Base-by-base conservation (phyloP, 2,888 invertebrate species). In the Lasiommata megera region DNA sequence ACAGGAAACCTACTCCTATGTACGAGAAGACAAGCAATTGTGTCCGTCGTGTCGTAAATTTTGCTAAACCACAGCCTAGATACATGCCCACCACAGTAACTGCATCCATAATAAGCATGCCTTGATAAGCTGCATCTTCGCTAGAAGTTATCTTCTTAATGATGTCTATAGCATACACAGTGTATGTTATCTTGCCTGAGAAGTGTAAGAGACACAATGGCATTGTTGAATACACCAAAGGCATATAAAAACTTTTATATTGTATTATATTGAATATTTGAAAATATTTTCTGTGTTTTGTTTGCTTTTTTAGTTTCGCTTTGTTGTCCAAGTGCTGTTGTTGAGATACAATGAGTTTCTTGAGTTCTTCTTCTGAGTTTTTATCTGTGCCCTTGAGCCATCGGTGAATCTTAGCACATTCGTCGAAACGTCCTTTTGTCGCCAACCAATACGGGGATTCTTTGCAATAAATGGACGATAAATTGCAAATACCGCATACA, bases 51-150 rank as follows among this genome's bases (percentile, higher is more conserved):
- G 65, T 74, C 0, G 70, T 18, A 12, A 54, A 46, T 60, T 62
- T 75, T 0, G 70, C 54, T 9, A 67, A 14, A 11, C 57, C 12
- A 54, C 66, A 65, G 0, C 68, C 69, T 0, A 67, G 6, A 44
- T 77, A 77, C 73, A 74, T 74, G 46, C 74, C 69, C 0, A 67
- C 6, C 6, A 71, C 63, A 18, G 68, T 63, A 0, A 66, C 52
- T 8, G 44, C 59, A 14, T 62, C 62, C 14, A 62, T 37, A 9
- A 54, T 48, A 18, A 62, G 41, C 62, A 62, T 62, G 0, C 56
- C 54, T 1, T 36, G 18, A 14, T 62, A 62, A 5, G 62, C 62
- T 0, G 36, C 28, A 1, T 28, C n/a, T 28, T 62, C 59, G 23
- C 28, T 52, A 8, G 38, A 40, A 31, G 57, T 59, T 1, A 62